These are phyloP conservation scores for Oryzias javanicus DNA, from an alignment of 2,113 vertebrate genomes.

Conservation along the genomic window DNA sequence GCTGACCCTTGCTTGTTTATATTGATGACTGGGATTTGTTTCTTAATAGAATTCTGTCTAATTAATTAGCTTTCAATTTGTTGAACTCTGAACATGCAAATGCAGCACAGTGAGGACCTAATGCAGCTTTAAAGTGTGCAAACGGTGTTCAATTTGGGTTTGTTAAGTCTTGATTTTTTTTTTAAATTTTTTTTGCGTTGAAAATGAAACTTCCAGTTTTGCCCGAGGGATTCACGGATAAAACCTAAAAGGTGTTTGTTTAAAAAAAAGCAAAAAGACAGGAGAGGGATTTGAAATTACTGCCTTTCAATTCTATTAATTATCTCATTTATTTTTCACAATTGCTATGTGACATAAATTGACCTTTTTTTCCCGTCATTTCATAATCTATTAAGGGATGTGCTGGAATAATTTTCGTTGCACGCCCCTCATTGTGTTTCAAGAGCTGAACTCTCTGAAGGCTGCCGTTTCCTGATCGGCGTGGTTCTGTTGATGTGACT, in stretches of 20 bases:
- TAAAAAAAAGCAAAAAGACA: conserved; percentile 40
- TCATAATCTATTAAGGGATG: conserved; percentile 53
- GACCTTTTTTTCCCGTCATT: conserved; percentile 50
- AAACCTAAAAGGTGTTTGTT: conserved; percentile 5
- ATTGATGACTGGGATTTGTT: conserved; percentile 82
- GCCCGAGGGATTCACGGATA: conserved; percentile 15
- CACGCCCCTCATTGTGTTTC: conserved; percentile 51
- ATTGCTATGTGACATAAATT: conserved; percentile 47
- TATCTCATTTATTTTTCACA: conserved; percentile 50
- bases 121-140: conserved; percentile 65
- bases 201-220: conserved; percentile 8
- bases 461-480: conserved; percentile 18
- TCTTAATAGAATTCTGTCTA: conserved; percentile 83
- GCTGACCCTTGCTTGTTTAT: conserved; percentile 75
- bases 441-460: conserved; percentile 47
- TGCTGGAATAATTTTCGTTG: conserved; percentile 42
- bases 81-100: conserved; percentile 78
- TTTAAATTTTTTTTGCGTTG: conserved; percentile 16
- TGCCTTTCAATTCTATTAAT: conserved; percentile 40
- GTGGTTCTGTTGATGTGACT: conserved; percentile 14
- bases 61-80: conserved; percentile 84
- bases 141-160: conserved; percentile 52
- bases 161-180: conserved; percentile 23
- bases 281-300: conserved; percentile 27
- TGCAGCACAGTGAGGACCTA: conserved; percentile 71